These are phyloP conservation scores for Edolisoma coerulescens DNA, from an alignment of 2,113 vertebrate species.

Conservation along the genomic window DNA sequence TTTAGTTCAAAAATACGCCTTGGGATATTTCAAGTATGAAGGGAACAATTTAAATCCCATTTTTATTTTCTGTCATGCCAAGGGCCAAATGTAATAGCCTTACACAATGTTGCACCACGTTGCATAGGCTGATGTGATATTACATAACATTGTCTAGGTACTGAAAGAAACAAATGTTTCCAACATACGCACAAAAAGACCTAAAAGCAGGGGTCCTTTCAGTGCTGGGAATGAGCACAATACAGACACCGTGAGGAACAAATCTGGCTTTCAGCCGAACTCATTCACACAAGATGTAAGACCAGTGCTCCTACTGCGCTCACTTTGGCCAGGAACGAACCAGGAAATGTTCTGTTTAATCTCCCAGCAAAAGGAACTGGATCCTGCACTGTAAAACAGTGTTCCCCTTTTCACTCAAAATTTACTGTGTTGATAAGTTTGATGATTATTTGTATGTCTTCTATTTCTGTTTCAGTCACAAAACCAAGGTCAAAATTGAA, in stretches of 20 bases:
- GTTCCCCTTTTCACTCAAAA: background rate
- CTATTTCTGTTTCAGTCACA: background rate
- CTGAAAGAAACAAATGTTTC: background rate
- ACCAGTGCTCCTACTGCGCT: background rate
- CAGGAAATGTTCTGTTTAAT: background rate
- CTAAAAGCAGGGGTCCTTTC: background rate
- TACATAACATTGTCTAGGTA: background rate
- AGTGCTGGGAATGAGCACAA: background rate
- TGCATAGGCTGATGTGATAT: background rate
- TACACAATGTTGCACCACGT: background rate
- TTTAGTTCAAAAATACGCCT: background rate
- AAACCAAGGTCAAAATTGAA: background rate
- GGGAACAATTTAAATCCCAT: background rate
- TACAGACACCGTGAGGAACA: background rate
- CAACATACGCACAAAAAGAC: background rate
- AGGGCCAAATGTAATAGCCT: slow-evolving; percentile 18
- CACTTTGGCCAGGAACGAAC: background rate
- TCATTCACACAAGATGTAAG: background rate
- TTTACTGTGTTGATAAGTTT: background rate
- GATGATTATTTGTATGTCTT: background rate
- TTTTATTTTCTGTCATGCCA: slow-evolving; percentile 13
- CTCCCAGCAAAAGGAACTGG: background rate
- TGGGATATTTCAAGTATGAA: slow-evolving; percentile 10
- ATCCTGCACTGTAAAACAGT: background rate
- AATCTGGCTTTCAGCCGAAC: background rate